Base-by-base conservation (phyloP, 2,113 vertebrate genomes). In the Ptyas mucosa region DNA sequence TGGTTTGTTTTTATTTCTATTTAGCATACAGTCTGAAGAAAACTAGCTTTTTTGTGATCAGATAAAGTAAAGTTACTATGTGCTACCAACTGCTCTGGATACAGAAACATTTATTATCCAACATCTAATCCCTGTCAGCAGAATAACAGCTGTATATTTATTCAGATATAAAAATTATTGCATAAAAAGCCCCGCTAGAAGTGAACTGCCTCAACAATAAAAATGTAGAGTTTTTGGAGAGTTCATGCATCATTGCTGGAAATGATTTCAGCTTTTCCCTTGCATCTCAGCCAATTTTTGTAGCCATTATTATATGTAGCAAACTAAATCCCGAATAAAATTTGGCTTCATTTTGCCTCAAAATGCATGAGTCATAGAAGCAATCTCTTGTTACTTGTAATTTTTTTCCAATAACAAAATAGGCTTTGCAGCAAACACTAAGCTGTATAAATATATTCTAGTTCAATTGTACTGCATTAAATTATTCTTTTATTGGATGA, bases 161-260 rank as follows among this genome's bases (percentile, higher is more conserved):
- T 86, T 91, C 34, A 15, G 10, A n/a, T 87, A 57, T 51, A 29
- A 61, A 87, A 52, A 87, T 81, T n/a, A 51, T 46, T 58, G 2
- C 20, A 14, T 90, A 3, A 52, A 93, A 95, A n/a, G 9, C 15
- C 49, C 52, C 61, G 46, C 94, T 10, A 52, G 92, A 93, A 91
- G 7, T 88, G 92, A 89, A 9, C 49, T n/a, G 26, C 93, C 54
- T 57, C 14, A 93, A 93, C 92, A 54, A 23, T 89, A 12, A 49
- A 46, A 89, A 34, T 18, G 26, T 5, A 9, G 15, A 8, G 2
- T 52, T 89, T 57, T 87, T 14, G 12, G 55, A 88, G 52, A 54
- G 39, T 85, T 23, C 18, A 26, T n/a, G 21, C 46, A 12, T 53
- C 26, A 61, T 64, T 24, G 15, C 46, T 43, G 21, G 24, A 46